A percentile compares a stretch with the other conserved stretches of the same genome.
These are phyloP conservation scores for Pseudopleuronectes americanus DNA, from an alignment of 2,797 vertebrate genomes.

Conservation along the genomic window DNA sequence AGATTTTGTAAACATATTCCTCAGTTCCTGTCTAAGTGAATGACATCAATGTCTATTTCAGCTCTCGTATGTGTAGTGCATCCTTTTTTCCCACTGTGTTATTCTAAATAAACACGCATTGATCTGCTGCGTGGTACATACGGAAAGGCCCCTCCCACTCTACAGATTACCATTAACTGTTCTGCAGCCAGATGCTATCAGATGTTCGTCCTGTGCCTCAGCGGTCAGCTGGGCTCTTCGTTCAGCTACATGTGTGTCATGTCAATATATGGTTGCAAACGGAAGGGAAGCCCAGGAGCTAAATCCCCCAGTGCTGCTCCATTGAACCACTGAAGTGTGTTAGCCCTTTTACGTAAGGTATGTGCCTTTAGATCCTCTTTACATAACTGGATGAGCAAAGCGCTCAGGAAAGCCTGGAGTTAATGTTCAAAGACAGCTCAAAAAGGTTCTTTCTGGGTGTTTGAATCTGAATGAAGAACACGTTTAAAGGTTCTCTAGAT, in stretches of 20 bases:
- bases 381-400: constrained; percentile 47
- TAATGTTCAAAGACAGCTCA: constrained; percentile 46
- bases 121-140: not conserved
- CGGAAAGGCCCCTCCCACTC: not conserved
- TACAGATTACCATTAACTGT: constrained; percentile 4
- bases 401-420: constrained; percentile 31
- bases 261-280: constrained; percentile 52
- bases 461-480: constrained; percentile 16
- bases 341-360: constrained; percentile 41
- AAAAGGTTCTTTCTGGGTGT: constrained; percentile 15
- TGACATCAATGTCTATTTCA: not conserved
- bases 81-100: constrained; percentile 6
- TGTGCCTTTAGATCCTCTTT: constrained; percentile 51
- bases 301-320: constrained; percentile 25
- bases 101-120: not conserved
- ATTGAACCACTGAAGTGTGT: constrained; percentile 48
- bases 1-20: too few relatives aligned
- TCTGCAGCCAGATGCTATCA: not conserved
- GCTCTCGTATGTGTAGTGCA: not conserved
- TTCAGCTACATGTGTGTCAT: constrained; percentile 36
- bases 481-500: constrained; percentile 3
- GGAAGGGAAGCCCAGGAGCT: constrained; percentile 32
- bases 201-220: constrained; percentile 23
- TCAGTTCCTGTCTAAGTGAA: too few relatives aligned
- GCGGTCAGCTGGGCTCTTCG: constrained; percentile 11